Evolutionary conservation across 2,113 vertebrate genomes (phyloP).

Genomic region (Rhinolophus ferrumequinum): DNA sequence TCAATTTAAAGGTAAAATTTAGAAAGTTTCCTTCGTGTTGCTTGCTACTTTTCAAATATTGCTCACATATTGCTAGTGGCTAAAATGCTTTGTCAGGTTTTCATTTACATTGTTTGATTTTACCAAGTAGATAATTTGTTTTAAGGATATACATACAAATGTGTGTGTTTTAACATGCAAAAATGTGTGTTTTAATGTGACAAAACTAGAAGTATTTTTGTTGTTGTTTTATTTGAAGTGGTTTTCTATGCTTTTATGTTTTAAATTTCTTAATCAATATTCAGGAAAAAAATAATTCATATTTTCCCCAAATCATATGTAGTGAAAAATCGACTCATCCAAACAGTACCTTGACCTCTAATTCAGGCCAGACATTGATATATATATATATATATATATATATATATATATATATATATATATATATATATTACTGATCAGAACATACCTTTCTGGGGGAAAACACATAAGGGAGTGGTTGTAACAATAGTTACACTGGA

Average conservation of each 20-base stretch:
- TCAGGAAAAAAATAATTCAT: not conserved
- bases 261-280: not conserved
- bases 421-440: not conserved
- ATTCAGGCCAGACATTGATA: not conserved
- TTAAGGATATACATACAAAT: not conserved
- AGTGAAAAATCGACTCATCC: not conserved
- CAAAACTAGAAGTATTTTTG: not conserved
- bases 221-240: not conserved
- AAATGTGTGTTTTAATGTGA: not conserved
- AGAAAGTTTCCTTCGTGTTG: not conserved
- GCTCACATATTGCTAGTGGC: not conserved
- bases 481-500: not conserved
- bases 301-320: not conserved
- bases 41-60: not conserved
- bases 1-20: not conserved
- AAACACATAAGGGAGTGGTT: not conserved
- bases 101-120: not conserved
- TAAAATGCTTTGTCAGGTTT: not conserved
- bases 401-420: too few species aligned
- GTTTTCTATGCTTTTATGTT: not conserved
- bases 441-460: not conserved
- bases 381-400: too few species aligned
- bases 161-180: not conserved
- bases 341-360: not conserved
- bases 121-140: not conserved